A percentile compares a stretch with the other conserved stretches of the same genome.
phyloP scores from a whole-genome alignment of 2,113 vertebrate genomes.

The Prunella fulvescens region DNA sequence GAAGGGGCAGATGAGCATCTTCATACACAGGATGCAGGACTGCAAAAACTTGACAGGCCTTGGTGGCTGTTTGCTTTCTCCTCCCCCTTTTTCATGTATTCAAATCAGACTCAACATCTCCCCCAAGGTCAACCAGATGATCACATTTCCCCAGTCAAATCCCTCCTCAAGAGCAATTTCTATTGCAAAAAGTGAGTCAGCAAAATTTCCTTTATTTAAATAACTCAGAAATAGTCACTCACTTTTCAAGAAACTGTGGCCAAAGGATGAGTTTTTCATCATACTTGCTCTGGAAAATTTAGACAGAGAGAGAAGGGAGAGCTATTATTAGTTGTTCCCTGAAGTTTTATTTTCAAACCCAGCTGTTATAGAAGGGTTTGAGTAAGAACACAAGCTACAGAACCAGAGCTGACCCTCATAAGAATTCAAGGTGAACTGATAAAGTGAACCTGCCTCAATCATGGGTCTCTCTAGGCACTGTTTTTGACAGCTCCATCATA shows the following conservation, averaged over 20 bases:
- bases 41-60: background rate
- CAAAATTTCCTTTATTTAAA: background rate
- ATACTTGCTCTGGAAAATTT: background rate
- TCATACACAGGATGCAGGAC: background rate
- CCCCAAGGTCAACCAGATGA: background rate
- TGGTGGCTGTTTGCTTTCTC: background rate
- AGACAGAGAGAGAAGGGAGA: background rate
- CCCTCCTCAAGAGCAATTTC: background rate
- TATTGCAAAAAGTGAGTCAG: background rate
- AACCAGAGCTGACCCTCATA: background rate
- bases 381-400: background rate
- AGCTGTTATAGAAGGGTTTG: background rate
- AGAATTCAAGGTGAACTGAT: background rate
- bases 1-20: background rate
- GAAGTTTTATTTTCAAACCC: background rate
- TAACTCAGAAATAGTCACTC: background rate
- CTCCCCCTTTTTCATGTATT: background rate
- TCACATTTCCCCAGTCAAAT: background rate
- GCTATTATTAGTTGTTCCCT: background rate
- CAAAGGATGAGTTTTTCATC: background rate
- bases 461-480: background rate
- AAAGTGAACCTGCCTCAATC: background rate
- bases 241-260: background rate
- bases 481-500: background rate
- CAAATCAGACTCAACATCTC: background rate